These are phyloP conservation scores for Emydoidea blandingii DNA, from an alignment of 2,797 vertebrate species.

Conservation along the genomic window DNA sequence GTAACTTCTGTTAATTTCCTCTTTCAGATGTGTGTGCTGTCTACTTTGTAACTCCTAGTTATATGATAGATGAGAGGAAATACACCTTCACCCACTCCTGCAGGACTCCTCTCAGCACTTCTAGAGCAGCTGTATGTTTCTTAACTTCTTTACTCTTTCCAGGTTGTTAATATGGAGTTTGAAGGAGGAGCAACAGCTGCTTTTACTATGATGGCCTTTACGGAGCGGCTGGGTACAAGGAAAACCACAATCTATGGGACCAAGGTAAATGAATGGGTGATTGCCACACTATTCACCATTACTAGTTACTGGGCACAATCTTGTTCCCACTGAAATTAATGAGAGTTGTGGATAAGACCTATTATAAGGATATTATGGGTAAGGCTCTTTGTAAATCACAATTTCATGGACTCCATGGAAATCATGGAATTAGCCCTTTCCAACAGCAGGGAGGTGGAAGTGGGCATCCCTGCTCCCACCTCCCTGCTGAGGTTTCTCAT, in stretches of 20 bases:
- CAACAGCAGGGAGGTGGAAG: neutral
- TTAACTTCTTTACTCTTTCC: neutral
- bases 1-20: neutral
- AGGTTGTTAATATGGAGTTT: conserved; percentile 92
- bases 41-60: neutral
- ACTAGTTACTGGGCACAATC: neutral
- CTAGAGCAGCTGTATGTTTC: neutral
- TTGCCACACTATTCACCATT: neutral
- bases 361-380: neutral
- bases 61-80: neutral
- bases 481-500: neutral
- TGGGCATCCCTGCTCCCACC: neutral
- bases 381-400: neutral
- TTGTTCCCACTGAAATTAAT: neutral
- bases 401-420: neutral
- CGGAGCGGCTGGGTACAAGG: conserved; percentile 80
- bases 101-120: neutral
- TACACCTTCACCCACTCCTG: neutral
- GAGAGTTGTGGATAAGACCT: neutral
- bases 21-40: neutral
- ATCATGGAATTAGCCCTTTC: neutral
- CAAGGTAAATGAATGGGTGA: conserved; percentile 75
- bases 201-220: conserved; percentile 90
- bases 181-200: conserved; percentile 88
- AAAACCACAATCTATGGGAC: conserved; percentile 86